A percentile compares a stretch with the other conserved stretches of the same genome.
Evolutionary conservation across 2,113 vertebrate species (phyloP).

Genomic region (Stictonetta naevosa): DNA sequence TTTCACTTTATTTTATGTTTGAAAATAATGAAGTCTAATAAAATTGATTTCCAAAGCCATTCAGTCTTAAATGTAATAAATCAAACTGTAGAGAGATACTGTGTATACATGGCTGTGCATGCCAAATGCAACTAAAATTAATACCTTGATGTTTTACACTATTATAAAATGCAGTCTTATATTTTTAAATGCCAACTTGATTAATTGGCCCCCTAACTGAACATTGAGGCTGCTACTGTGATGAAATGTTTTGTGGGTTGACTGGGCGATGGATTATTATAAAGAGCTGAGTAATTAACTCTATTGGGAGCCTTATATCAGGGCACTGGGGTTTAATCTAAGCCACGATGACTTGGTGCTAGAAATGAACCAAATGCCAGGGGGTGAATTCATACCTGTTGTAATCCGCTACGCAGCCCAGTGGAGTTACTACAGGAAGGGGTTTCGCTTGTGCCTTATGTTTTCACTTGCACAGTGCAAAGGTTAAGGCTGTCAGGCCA

Average conservation of each 20-base stretch:
- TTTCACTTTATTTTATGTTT: conserved; percentile 54
- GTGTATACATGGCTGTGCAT: neutral
- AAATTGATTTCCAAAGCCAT: conserved; percentile 57
- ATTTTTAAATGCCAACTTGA: conserved; percentile 48
- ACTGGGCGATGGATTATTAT: conserved; percentile 20
- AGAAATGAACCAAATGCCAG: conserved; percentile 50
- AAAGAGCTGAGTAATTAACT: conserved; percentile 58
- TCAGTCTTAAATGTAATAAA: conserved; percentile 54
- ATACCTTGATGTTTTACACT: conserved; percentile 44
- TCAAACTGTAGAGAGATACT: conserved; percentile 34
- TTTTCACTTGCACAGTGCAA: conserved; percentile 57
- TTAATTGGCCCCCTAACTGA: conserved; percentile 63
- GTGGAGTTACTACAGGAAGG: neutral
- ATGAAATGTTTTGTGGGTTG: conserved; percentile 55
- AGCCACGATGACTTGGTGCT: conserved; percentile 24
- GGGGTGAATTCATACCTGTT: conserved; percentile 29
- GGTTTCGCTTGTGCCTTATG: conserved; percentile 15
- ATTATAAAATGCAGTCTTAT: conserved; percentile 50
- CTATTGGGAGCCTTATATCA: conserved; percentile 54
- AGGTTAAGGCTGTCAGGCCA: conserved; percentile 60
- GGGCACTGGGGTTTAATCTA: conserved; percentile 19
- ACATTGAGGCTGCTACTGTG: conserved; percentile 58
- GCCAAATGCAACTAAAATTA: conserved; percentile 49
- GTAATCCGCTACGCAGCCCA: neutral
- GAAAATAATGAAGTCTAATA: conserved; percentile 49